Evolutionary conservation across 2,797 vertebrate species (phyloP), one percentile per base, ranked within the genome.

Genomic region (Gadopsis bispinosus): DNA sequence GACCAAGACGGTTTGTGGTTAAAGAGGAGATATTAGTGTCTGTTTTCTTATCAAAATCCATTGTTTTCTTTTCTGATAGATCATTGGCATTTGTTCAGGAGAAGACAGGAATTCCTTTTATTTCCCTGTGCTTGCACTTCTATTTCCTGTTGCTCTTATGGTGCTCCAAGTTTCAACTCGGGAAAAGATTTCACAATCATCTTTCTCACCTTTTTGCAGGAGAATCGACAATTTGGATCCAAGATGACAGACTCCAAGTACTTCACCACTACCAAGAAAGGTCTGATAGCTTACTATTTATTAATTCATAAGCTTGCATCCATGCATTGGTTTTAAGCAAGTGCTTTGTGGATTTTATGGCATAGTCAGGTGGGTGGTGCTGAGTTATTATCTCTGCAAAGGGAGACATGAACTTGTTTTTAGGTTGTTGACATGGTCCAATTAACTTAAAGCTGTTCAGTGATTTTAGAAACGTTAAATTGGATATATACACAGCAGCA

Each of bases 261-360:
- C 85, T 99, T 99, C 94, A 99, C 98, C 85, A 99, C 98, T 45
- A 99, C 98, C 41, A 99, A 99, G 93, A 99, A 99, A 98, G 98
- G 98, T 99, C 83, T 75, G 88, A 65, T 53, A 19, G 47, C 62
- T 66, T 47, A 20, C 9, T 48, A 4, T 72, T 78, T 72, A 7
- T 76, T 69, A 7, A 45, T 67, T 53, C 7, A n/a, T 41, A 1
- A 22, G 4, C 29, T 45, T 10, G 39, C n/a, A 33, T 48, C 13
- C 17, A 20, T 60, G 6, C 29, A 8, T n/a, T 64, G 20, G 60
- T 60, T 63, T 56, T 59, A 43, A 53, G 4, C 0, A 14, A 22
- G 19, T 47, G 48, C 10, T 62, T n/a, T 65, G n/a, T 62, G 39
- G n/a, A 69, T 61, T 58, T 71, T 47, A 22, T 64, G 35, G 19